These are phyloP conservation scores for Dissostichus mawsoni DNA, from an alignment of 2,113 vertebrate species.

Conservation along the genomic window DNA sequence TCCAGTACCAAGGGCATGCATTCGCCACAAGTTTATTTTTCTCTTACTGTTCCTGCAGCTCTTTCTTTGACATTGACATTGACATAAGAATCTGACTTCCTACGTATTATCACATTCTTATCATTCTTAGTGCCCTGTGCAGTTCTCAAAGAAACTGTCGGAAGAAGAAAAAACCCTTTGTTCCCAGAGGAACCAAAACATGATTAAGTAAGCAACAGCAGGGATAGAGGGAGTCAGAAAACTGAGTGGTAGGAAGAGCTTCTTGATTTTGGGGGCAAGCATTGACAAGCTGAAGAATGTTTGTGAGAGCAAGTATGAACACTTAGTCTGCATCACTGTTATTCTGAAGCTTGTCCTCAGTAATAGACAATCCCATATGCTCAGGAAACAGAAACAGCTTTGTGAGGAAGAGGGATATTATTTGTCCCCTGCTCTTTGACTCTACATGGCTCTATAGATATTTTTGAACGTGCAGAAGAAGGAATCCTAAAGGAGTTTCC, in stretches of 20 bases:
- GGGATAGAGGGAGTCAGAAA: conserved; percentile 16
- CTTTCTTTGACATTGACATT: conserved; percentile 2
- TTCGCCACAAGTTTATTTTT: conserved; percentile 25
- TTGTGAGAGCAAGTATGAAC: conserved; percentile 36
- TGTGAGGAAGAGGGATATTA: conserved; percentile 37
- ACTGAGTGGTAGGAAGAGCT: conserved; percentile 20
- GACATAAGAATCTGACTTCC: conserved; percentile 12
- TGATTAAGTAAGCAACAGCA: not conserved
- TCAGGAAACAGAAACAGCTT: conserved; percentile 23
- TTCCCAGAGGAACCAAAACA: not conserved
- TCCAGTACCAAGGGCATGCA: conserved; percentile 51
- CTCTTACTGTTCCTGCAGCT: conserved; percentile 20
- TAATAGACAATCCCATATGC: conserved; percentile 34
- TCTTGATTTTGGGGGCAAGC: conserved; percentile 58
- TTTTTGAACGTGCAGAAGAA: conserved; percentile 21
- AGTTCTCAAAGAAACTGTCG: conserved; percentile 3
- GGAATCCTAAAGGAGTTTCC: conserved; percentile 35
- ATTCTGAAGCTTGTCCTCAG: conserved; percentile 8
- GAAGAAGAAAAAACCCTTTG: not conserved
- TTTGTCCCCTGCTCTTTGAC: conserved; percentile 10
- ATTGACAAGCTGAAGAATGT: conserved; percentile 79
- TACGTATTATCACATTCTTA: conserved; percentile 16
- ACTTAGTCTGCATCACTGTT: conserved; percentile 1
- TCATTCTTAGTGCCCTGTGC: not conserved
- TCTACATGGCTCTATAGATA: conserved; percentile 40